A percentile compares a stretch with the other conserved stretches of the same genome.
These are phyloP conservation scores for Acleris emargana DNA, from an alignment of 2,888 invertebrate species.

Conservation along the genomic window DNA sequence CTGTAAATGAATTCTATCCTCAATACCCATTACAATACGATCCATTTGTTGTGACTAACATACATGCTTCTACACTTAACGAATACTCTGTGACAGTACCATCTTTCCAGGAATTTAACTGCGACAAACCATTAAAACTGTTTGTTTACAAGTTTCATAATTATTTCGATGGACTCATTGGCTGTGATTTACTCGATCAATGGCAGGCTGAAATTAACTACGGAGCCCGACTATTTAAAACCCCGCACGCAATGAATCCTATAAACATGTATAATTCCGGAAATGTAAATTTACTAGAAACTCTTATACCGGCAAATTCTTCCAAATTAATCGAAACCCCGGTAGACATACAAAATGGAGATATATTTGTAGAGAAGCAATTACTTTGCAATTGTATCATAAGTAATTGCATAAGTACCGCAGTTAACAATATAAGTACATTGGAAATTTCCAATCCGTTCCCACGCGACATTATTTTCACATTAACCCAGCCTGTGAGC, in stretches of 20 bases:
- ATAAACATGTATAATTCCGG: constrained; percentile 1
- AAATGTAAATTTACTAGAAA: background rate
- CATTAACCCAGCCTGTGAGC: background rate
- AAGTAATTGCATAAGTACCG: constrained; percentile 3
- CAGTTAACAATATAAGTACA: background rate
- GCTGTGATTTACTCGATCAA: too few species aligned
- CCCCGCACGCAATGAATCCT: background rate
- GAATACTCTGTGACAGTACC: constrained; percentile 45
- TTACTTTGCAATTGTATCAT: constrained; percentile 2
- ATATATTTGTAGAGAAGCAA: background rate
- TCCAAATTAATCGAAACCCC: background rate
- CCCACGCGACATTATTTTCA: constrained; percentile 1
- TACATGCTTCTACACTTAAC: constrained; percentile 42
- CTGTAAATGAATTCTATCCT: background rate
- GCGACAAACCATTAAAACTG: constrained; percentile 26
- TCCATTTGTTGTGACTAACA: constrained; percentile 5
- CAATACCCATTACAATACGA: background rate
- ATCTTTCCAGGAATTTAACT: constrained; percentile 41
- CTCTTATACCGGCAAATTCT: background rate
- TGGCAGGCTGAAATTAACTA: constrained; percentile 37
- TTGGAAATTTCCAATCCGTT: background rate
- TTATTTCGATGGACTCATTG: constrained; percentile 39
- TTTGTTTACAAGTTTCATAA: constrained; percentile 37
- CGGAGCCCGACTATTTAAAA: background rate
- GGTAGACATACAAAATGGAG: background rate